These are phyloP conservation scores for Mus caroli DNA, from an alignment of 2,797 vertebrate genomes.

Conservation along the genomic window DNA sequence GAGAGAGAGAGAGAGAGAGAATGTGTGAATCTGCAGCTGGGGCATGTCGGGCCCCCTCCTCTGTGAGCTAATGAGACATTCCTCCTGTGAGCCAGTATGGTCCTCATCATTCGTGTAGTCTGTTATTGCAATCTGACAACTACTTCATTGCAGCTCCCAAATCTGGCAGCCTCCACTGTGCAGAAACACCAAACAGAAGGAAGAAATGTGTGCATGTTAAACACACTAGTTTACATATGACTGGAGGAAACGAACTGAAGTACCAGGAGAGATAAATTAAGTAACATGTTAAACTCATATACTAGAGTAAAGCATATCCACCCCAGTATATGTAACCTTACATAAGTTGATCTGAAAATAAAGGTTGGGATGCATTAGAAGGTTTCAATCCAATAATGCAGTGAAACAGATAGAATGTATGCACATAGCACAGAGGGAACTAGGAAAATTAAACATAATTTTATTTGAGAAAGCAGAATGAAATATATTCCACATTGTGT, in stretches of 20 bases:
- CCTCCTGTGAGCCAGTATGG: background rate
- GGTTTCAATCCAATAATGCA: background rate
- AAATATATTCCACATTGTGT: background rate
- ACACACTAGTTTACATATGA: background rate
- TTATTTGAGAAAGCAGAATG: slow-evolving; percentile 17
- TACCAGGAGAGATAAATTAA: background rate
- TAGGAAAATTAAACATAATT: background rate
- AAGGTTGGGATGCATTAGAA: background rate
- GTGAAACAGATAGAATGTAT: background rate
- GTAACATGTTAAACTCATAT: background rate
- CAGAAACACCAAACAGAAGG: background rate
- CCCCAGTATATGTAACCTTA: background rate
- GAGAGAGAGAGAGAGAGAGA: too few relatives aligned
- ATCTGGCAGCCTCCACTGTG: background rate
- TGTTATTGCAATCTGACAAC: background rate
- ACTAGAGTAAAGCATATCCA: background rate
- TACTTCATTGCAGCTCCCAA: background rate
- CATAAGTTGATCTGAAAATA: background rate
- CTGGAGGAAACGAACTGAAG: background rate
- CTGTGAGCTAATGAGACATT: background rate
- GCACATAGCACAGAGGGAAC: rapidly evolving
- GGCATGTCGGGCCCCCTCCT: background rate
- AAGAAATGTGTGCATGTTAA: background rate
- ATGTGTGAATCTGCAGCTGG: background rate
- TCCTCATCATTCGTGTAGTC: background rate